These are phyloP conservation scores for Indicator indicator DNA, from an alignment of 2,113 vertebrate genomes.

Conservation along the genomic window DNA sequence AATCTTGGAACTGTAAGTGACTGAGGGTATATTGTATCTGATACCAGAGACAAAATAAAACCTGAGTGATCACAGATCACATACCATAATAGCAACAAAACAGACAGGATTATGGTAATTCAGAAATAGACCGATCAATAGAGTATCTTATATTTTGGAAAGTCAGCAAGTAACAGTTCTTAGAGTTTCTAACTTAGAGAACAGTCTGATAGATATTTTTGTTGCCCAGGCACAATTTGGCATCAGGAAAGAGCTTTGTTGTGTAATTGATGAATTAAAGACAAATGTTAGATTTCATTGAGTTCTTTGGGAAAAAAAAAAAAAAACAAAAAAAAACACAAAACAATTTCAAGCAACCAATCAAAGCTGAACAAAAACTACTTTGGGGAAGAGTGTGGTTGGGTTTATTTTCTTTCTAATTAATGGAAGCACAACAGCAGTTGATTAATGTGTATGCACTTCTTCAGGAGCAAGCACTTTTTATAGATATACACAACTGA, in stretches of 20 bases:
- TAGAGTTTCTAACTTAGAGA: not conserved
- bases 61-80: constrained; percentile 54
- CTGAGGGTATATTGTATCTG: not conserved
- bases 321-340: not conserved
- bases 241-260: not conserved
- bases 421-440: not conserved
- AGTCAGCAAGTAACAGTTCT: constrained; percentile 42
- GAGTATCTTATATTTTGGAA: constrained; percentile 60
- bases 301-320: not conserved
- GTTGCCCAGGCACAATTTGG: not conserved
- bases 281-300: not conserved
- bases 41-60: constrained; percentile 18
- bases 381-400: not conserved
- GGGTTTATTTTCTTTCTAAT: not conserved
- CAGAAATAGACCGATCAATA: constrained; percentile 64
- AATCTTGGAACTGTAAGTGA: constrained; percentile 23
- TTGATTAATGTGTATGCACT: not conserved
- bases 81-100: constrained; percentile 45
- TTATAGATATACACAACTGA: not conserved
- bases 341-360: not conserved
- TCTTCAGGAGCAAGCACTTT: not conserved
- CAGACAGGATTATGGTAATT: constrained; percentile 58
- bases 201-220: not conserved
- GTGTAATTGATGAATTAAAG: not conserved
- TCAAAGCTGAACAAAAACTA: not conserved